Evolutionary conservation across 2,113 vertebrate genomes (phyloP), one percentile per base, ranked within the genome.

Genomic region (Daboia siamensis): DNA sequence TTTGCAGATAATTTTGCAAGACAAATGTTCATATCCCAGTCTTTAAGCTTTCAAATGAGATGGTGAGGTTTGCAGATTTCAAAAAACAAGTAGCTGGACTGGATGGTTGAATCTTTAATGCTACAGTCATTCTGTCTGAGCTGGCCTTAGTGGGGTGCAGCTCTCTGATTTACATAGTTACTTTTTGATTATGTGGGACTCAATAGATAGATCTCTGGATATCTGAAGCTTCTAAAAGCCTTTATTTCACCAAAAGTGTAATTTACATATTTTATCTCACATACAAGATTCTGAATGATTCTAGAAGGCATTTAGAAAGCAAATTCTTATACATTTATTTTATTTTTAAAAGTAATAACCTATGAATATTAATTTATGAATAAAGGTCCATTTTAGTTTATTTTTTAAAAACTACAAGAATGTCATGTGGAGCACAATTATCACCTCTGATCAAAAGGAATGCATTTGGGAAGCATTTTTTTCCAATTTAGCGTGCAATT

Each of bases 401-500:
- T 51, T 33, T 80, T 15, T 89, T 21, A 46, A 29, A 20, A 87
- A 69, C 24, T 59, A 5, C 2, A 33, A 39, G 24, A 44, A 29
- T 46, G 29, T 54, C 57, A 86, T 56, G 57, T 80, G n/a, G 59
- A 90, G 84, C 56, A 57, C 91, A 95, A 95, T 95, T 94, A 95
- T 48, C 46, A 86, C 26, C 80, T 94, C 90, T 64, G 17, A 95
- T 94, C 94, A 93, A 94, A 96, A 94, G 51, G 87, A 95, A 59
- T 95, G 90, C 93, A 96, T 93, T 93, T 96, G 96, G 95, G 94
- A 96, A 90, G 93, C 59, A 94, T 93, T 57, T 95, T 95, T 94
- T 93, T 93, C 46, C 95, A 95, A 95, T 88, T 93, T 91, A 80
- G 48, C 69, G 21, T 94, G 69, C 80, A 94, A 94, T 90, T 64